Conservation (phyloP, 2,888 invertebrate genomes). For the Noctuana brunneofusca region DNA sequence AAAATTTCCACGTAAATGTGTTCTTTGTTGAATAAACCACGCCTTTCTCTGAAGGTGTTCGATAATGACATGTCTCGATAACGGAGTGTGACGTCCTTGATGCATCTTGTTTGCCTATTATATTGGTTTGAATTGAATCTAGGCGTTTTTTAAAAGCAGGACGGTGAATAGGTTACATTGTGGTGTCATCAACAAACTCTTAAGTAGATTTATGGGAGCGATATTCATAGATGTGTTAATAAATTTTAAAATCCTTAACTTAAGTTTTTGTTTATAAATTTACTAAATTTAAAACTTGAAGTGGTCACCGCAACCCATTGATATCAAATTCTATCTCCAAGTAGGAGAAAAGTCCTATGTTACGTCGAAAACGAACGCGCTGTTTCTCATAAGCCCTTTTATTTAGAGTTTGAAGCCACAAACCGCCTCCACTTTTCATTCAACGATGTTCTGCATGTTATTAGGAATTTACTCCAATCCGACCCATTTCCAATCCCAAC, state of each 20-base stretch:
- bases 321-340: too few species aligned
- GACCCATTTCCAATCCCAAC: slow-evolving; percentile 1
- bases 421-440: neutral
- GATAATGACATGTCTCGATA: slow-evolving; percentile 5
- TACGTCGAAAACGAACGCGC: too few species aligned
- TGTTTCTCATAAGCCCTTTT: too few species aligned
- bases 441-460: slow-evolving; percentile 8
- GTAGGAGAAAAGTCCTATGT: too few species aligned
- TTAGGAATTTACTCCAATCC: slow-evolving; percentile 8
- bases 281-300: too few species aligned
- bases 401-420: neutral
- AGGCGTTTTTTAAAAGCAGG: neutral
- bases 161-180: neutral
- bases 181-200: too few species aligned
- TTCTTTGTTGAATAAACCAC: neutral
- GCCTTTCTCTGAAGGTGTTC: slow-evolving; percentile 6
- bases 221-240: too few species aligned
- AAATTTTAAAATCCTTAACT: too few species aligned
- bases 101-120: too few species aligned
- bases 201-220: too few species aligned
- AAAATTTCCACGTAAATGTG: slow-evolving; percentile 21
- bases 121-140: neutral
- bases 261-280: too few species aligned
- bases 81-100: neutral
- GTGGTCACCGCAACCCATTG: too few species aligned